Evolutionary conservation across 2,797 vertebrate species (phyloP).

Genomic region (Poecilia gillii): DNA sequence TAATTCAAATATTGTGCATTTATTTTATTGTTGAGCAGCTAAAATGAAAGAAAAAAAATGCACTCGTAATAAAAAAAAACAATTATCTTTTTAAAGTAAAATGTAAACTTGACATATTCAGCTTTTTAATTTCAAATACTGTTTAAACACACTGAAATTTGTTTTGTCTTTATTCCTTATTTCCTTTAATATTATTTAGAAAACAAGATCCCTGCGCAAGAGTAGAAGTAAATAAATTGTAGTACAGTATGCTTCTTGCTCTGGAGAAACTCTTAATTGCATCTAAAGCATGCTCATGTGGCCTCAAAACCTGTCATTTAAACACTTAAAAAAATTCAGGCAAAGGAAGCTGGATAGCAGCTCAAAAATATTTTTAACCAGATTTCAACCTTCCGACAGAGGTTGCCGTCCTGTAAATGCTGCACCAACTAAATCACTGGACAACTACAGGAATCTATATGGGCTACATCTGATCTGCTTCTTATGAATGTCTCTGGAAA

Average conservation of each 20-base stretch:
- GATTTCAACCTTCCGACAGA: not conserved
- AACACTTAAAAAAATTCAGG: not conserved
- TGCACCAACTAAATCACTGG: not conserved
- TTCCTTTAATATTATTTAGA: slow-evolving; percentile 4
- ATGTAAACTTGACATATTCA: not conserved
- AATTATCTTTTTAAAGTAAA: not conserved
- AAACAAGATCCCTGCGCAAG: not conserved
- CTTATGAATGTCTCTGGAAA: not conserved
- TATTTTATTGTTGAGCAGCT: not conserved
- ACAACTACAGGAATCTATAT: not conserved
- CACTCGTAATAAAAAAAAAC: not conserved
- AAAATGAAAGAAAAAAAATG: not conserved
- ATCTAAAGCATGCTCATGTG: not conserved
- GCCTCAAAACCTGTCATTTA: not conserved
- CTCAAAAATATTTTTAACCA: not conserved
- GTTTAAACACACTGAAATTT: not conserved
- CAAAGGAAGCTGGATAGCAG: not conserved
- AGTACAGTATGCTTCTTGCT: not conserved
- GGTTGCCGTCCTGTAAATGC: not conserved
- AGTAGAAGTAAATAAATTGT: not conserved
- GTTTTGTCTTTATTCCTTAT: not conserved
- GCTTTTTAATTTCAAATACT: not conserved
- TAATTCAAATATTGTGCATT: not conserved
- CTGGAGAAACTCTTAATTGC: not conserved
- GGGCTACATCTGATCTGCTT: not conserved